These are phyloP conservation scores for Drosophila peninsularis DNA, from an alignment of 2,888 invertebrate species.

Conservation along the genomic window DNA sequence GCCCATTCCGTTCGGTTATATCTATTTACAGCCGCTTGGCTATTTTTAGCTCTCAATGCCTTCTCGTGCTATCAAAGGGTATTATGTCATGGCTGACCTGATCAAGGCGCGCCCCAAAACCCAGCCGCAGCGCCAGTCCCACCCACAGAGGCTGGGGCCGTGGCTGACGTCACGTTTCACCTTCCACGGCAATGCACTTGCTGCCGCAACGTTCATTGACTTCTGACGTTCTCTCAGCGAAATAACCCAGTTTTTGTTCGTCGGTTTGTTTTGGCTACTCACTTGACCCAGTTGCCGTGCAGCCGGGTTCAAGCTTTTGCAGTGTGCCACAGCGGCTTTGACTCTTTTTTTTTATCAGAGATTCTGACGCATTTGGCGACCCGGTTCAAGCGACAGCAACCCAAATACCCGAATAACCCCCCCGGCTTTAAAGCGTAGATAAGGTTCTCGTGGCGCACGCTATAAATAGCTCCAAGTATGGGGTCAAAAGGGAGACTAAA, in stretches of 20 bases:
- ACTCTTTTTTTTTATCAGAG: slow-evolving; percentile 52
- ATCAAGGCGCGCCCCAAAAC: slow-evolving; percentile 23
- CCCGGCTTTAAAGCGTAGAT: slow-evolving; percentile 4
- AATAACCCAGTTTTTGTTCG: slow-evolving; percentile 57
- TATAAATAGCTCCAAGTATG: slow-evolving; percentile 25
- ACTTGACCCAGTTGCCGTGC: slow-evolving; percentile 62
- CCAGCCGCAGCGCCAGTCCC: slow-evolving; percentile 7
- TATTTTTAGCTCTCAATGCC: slow-evolving; percentile 71
- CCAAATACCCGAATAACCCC: slow-evolving; percentile 17
- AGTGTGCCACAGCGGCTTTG: slow-evolving; percentile 33
- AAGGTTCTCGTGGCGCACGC: slow-evolving; percentile 20
- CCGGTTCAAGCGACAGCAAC: slow-evolving; percentile 46
- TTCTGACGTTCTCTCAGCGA: slow-evolving; percentile 50
- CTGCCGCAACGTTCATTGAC: slow-evolving; percentile 64
- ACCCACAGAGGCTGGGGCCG: slow-evolving; percentile 6
- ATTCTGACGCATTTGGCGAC: slow-evolving; percentile 72
- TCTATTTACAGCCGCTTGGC: slow-evolving; percentile 55
- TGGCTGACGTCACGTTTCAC: slow-evolving; percentile 82
- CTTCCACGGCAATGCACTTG: slow-evolving; percentile 78
- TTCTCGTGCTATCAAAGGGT: slow-evolving; percentile 67
- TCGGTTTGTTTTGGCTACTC: slow-evolving; percentile 53
- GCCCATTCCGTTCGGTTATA: slow-evolving; percentile 24
- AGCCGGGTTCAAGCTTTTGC: slow-evolving; percentile 41
- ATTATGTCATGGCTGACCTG: slow-evolving; percentile 77
- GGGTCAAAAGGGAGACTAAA: not conserved